These are phyloP conservation scores for Dysmachus trigonus DNA, from an alignment of 2,888 invertebrate genomes.

Conservation along the genomic window DNA sequence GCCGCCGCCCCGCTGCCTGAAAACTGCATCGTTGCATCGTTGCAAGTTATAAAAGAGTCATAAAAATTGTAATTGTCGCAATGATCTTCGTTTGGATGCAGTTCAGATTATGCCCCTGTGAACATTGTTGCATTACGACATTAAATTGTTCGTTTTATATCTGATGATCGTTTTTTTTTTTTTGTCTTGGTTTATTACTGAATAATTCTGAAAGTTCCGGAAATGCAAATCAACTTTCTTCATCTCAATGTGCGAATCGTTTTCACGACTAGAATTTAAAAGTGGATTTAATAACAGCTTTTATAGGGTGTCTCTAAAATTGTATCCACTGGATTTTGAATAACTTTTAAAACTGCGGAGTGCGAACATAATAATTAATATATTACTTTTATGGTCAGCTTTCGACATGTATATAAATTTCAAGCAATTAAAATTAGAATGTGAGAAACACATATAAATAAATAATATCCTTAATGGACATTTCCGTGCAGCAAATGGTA, in stretches of 20 bases:
- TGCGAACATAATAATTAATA: too few relatives aligned
- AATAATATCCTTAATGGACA: too few relatives aligned
- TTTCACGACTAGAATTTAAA: too few relatives aligned
- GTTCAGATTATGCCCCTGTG: not conserved
- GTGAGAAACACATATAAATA: too few relatives aligned
- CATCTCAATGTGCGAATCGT: not conserved
- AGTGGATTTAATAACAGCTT: too few relatives aligned
- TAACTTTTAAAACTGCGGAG: too few relatives aligned
- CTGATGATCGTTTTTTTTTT: not conserved
- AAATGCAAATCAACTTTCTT: not conserved
- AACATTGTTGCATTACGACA: not conserved
- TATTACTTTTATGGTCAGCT: too few relatives aligned
- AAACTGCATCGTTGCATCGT: not conserved
- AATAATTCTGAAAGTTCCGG: not conserved
- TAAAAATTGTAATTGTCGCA: not conserved
- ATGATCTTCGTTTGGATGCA: not conserved
- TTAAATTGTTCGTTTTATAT: not conserved
- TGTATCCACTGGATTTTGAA: too few relatives aligned
- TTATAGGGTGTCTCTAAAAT: too few relatives aligned
- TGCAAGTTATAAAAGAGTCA: not conserved
- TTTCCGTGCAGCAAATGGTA: too few relatives aligned
- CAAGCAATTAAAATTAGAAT: too few relatives aligned
- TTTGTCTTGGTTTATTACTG: not conserved
- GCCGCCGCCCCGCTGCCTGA: not conserved
- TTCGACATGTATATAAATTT: too few relatives aligned